Conservation (phyloP, 2,113 vertebrate species). For the Sterrhoptilus dennistouni region DNA sequence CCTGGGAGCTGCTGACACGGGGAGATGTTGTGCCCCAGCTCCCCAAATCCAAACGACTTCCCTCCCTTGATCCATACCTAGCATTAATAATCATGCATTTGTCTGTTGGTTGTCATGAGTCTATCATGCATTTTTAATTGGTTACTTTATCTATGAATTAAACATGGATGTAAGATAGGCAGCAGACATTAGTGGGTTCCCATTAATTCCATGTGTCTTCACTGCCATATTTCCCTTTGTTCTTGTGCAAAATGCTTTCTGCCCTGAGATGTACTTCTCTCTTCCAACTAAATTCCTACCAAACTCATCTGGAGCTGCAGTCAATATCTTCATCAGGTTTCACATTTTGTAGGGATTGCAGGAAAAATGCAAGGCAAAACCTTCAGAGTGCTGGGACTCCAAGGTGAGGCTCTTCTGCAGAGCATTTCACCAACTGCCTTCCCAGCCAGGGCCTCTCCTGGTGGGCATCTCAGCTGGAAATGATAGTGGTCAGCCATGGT, state of each 20-base stretch:
- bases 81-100: background rate
- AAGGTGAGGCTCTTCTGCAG: background rate
- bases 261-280: background rate
- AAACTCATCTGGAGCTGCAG: background rate
- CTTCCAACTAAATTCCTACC: background rate
- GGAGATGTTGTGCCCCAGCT: background rate
- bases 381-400: background rate
- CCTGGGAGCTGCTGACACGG: background rate
- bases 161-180: background rate
- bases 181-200: background rate
- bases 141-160: conserved; percentile 34
- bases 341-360: background rate
- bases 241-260: background rate
- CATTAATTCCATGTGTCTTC: background rate
- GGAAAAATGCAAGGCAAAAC: background rate
- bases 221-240: background rate
- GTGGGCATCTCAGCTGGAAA: background rate
- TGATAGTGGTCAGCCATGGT: rapidly evolving
- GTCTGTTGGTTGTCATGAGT: background rate
- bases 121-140: conserved; percentile 47
- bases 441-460: background rate
- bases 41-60: background rate
- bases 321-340: rapidly evolving
- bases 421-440: background rate
- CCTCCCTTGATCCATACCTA: background rate